Base-by-base conservation (phyloP, 2,888 invertebrate genomes). In the Chesias legatella region DNA sequence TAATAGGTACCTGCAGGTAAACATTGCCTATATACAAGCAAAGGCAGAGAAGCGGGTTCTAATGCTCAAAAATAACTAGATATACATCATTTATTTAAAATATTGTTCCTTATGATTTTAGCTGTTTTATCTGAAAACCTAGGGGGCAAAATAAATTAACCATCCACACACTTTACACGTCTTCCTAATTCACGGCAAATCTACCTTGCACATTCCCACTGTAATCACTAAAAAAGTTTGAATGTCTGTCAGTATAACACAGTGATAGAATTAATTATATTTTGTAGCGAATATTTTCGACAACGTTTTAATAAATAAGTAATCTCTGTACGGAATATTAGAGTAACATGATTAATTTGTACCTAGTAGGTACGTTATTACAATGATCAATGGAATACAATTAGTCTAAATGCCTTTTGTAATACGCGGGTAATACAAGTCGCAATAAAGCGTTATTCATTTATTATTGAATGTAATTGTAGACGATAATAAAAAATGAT, bases 261-360 rank as follows among this genome's bases (percentile, higher is more conserved):
- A 17, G 13, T 17, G 5, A 3, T 17, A 17, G 5, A 17, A 49
- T 49, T 39, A 17, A 49, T 49, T 39, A 48, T 57, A 53, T 51
- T 51, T 58, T 56, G 45, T 53, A 55, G 53, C 51, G 42, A 53
- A 56, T n/a, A 35, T 68, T 74, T 75, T 75, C 48, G 70, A 73
- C 70, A n/a, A 67, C 59, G 67, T 74, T 73, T 75, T 72, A 17
- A 2, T 5, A 17, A 17, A 3, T 2, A 3, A 17, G 5, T 2
- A 17, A 17, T 3, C 13, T 2, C 3, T 3, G 13, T 17, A 17
- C 5, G 13, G 13, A 17, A 5, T 17, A 17, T 2, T 17, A 17
- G 13, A 17, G 13, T 17, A 17, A 17, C 13, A 17, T 5, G n/a
- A 17, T 17, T 17, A 17, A 17, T 17, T n/a, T 5, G 13, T 17